Conservation (phyloP, 2,113 vertebrate species). For the Triplophysa siluroides region DNA sequence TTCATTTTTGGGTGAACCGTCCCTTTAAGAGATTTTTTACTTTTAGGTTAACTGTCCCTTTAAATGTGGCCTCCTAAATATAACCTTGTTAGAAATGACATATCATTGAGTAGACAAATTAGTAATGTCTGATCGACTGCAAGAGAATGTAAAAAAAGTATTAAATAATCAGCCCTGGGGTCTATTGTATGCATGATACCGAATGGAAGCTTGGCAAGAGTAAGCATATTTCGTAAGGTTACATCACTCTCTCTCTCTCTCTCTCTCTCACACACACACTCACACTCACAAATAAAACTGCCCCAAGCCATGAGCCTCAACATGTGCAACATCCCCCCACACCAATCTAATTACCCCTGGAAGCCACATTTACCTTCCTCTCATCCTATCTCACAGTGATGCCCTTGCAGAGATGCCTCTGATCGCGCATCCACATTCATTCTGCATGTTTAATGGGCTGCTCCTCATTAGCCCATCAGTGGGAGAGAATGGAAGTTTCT, state of each 20-base stretch:
- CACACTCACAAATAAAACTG: conserved; percentile 5
- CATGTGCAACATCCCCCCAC: conserved; percentile 19
- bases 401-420: background rate
- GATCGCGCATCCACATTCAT: conserved; percentile 17
- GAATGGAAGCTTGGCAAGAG: conserved; percentile 11
- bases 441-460: conserved; percentile 23
- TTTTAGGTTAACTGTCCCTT: background rate
- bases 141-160: background rate
- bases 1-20: too few relatives aligned
- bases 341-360: conserved; percentile 22
- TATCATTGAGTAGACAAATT: background rate
- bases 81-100: background rate
- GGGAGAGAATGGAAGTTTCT: conserved; percentile 12
- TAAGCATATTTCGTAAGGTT: conserved; percentile 40
- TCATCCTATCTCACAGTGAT: background rate
- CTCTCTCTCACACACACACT: conserved; percentile 29
- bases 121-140: background rate
- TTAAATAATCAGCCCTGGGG: conserved; percentile 8
- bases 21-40: too few relatives aligned
- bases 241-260: conserved; percentile 23
- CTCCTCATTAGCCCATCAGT: conserved; percentile 31
- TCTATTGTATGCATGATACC: background rate
- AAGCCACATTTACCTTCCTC: conserved; percentile 10
- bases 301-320: conserved; percentile 16
- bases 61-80: background rate